Evolutionary conservation across 2,797 vertebrate species (phyloP).

Genomic region (Diplodus sargus): DNA sequence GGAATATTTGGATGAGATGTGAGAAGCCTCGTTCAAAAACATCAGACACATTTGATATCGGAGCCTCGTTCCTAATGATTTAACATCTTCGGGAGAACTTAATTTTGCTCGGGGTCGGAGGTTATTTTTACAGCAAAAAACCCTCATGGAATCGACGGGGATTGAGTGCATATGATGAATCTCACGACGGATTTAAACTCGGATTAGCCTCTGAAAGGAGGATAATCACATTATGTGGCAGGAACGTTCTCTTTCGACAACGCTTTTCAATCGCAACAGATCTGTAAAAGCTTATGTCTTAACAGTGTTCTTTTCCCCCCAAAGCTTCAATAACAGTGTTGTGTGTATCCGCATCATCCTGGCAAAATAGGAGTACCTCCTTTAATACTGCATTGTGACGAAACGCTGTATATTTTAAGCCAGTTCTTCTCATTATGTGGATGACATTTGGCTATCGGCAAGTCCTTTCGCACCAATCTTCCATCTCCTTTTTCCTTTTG

Average conservation of each 20-base stretch:
- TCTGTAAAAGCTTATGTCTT: background rate
- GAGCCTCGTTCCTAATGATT: background rate
- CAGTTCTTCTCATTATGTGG: conserved; percentile 9
- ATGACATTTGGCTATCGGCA: conserved; percentile 30
- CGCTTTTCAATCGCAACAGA: background rate
- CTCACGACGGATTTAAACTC: background rate
- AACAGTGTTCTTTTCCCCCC: background rate
- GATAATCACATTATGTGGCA: background rate
- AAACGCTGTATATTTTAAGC: conserved; percentile 8
- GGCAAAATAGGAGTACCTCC: background rate
- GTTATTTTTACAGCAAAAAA: background rate
- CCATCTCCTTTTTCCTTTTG: conserved; percentile 25
- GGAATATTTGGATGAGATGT: background rate
- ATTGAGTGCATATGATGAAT: background rate
- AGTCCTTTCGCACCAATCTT: background rate
- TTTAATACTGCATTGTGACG: background rate
- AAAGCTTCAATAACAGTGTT: background rate
- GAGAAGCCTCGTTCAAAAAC: background rate
- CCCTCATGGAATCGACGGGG: background rate
- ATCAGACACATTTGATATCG: background rate
- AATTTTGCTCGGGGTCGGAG: background rate
- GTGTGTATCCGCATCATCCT: background rate
- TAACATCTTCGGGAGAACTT: background rate
- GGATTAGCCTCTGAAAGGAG: background rate
- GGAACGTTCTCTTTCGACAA: background rate